Conservation (phyloP, 2,113 vertebrate species). For the Grantiella picta region DNA sequence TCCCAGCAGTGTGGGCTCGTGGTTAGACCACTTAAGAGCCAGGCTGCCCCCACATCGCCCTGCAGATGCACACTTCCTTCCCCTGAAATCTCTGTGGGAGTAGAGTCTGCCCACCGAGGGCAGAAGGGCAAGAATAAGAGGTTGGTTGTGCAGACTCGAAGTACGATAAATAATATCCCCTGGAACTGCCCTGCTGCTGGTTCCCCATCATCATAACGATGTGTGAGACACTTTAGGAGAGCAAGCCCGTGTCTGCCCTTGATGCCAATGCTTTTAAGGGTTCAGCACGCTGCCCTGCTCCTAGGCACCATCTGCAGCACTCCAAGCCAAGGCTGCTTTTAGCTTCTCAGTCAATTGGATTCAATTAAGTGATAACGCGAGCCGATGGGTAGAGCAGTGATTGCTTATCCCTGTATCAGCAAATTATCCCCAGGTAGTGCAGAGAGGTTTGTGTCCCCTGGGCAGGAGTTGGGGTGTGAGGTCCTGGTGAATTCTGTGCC, state of each 20-base stretch:
- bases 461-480: background rate
- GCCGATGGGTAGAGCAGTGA: background rate
- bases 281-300: background rate
- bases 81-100: conserved; percentile 33
- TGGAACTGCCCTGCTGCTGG: background rate
- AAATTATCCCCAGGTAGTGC: background rate
- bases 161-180: background rate
- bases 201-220: background rate
- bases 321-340: conserved; percentile 7
- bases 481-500: background rate
- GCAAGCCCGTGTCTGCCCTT: background rate
- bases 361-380: background rate
- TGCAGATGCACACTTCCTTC: conserved; percentile 58
- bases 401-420: background rate
- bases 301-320: background rate
- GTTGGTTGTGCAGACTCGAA: conserved; percentile 8
- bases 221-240: background rate
- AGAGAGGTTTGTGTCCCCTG: background rate
- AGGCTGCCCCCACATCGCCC: conserved; percentile 30
- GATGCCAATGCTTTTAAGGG: conserved; percentile 34
- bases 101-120: conserved; percentile 28
- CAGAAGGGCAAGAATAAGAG: conserved; percentile 23
- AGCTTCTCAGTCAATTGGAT: conserved; percentile 7
- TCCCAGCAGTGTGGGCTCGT: conserved; percentile 34
- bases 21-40: conserved; percentile 44